These are phyloP conservation scores for Lipophrys pholis DNA, from an alignment of 2,113 vertebrate species.

Conservation along the genomic window DNA sequence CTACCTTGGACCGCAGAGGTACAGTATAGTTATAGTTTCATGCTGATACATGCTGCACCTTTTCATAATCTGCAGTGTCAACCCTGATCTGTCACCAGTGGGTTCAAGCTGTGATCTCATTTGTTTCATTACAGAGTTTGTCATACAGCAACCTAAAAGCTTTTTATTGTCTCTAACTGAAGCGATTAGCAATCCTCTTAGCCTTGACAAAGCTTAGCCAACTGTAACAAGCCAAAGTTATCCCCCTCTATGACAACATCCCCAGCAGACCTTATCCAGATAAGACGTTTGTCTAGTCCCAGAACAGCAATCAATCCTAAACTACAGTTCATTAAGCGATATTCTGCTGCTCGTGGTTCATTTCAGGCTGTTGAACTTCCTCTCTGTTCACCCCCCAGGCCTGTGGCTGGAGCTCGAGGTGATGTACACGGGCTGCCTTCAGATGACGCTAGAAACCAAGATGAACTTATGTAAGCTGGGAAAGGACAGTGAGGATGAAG, in stretches of 20 bases:
- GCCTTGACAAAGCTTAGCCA: constrained; percentile 29
- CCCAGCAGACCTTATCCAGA: constrained; percentile 7
- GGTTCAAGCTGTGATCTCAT: constrained; percentile 32
- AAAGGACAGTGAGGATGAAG: constrained; percentile 83
- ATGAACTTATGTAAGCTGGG: constrained; percentile 90
- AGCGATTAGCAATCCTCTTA: constrained; percentile 66
- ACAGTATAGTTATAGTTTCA: neutral
- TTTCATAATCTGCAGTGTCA: no score
- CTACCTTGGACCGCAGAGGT: constrained; percentile 85
- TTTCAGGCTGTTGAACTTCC: neutral
- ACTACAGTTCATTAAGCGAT: constrained; percentile 19
- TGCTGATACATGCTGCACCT: neutral
- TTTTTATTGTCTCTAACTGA: constrained; percentile 51
- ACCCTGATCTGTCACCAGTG: constrained; percentile 13
- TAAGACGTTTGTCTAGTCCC: neutral
- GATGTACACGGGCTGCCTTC: constrained; percentile 86
- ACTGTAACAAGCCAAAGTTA: constrained; percentile 19
- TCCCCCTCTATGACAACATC: constrained; percentile 7
- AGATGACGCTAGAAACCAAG: constrained; percentile 90
- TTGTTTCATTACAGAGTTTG: constrained; percentile 39
- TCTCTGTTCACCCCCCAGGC: constrained; percentile 69
- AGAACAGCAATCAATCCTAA: constrained; percentile 11
- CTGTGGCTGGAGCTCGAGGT: constrained; percentile 90
- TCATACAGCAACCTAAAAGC: neutral
- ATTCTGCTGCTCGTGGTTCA: constrained; percentile 1